These are phyloP conservation scores for Anableps anableps DNA, from an alignment of 2,797 vertebrate genomes.

Conservation along the genomic window DNA sequence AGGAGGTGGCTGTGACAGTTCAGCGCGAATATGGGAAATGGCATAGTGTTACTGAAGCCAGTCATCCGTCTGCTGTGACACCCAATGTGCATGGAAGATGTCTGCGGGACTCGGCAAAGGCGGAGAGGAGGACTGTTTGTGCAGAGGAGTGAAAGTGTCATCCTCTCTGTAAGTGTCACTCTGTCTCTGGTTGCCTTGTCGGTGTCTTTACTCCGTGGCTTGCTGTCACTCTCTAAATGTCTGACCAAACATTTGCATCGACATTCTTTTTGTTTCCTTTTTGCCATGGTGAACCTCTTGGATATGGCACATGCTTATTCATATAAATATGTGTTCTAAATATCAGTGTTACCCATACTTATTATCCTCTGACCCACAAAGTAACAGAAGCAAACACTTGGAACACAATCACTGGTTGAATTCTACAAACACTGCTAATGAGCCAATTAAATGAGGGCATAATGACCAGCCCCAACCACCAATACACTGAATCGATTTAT, in stretches of 20 bases:
- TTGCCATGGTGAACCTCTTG: neutral
- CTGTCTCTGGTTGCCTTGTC: constrained; percentile 44
- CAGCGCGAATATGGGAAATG: constrained; percentile 69
- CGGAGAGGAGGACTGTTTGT: constrained; percentile 55
- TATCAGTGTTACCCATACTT: neutral
- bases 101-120: constrained; percentile 65
- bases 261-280: constrained; percentile 7
- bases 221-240: constrained; percentile 15
- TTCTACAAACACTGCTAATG: neutral
- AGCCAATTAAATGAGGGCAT: neutral
- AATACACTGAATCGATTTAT: neutral
- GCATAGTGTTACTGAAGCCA: constrained; percentile 62
- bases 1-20: constrained; percentile 62
- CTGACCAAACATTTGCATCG: constrained; percentile 2
- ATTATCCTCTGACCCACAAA: neutral
- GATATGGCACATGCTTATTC: neutral
- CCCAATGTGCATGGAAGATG: constrained; percentile 67
- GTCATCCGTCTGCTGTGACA: constrained; percentile 78
- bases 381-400: neutral
- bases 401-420: neutral
- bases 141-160: constrained; percentile 71
- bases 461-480: neutral
- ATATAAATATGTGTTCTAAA: neutral
- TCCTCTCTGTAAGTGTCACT: constrained; percentile 65
- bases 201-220: constrained; percentile 22